Evolutionary conservation across 2,888 invertebrate genomes (phyloP).

Genomic region (Meganola albula): DNA sequence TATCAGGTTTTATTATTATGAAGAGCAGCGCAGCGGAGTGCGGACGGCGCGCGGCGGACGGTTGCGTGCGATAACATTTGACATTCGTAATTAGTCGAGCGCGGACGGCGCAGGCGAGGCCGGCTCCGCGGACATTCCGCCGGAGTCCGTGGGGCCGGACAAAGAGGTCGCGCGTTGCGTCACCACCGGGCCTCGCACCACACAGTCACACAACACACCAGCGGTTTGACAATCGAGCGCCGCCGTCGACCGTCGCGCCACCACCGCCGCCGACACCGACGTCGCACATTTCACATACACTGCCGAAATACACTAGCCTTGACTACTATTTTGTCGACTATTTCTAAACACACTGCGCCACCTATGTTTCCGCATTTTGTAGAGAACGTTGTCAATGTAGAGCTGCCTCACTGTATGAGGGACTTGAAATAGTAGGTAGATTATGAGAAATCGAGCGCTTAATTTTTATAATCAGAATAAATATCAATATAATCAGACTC

Average conservation of each 20-base stretch:
- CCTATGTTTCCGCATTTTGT: conserved; percentile 44
- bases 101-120: conserved; percentile 55
- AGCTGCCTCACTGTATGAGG: too few species aligned
- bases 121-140: conserved; percentile 57
- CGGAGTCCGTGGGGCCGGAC: conserved; percentile 62
- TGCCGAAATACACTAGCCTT: conserved; percentile 61
- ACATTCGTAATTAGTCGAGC: conserved; percentile 77
- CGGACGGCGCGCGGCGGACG: conserved; percentile 72
- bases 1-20: conserved; percentile 79
- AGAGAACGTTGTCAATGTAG: conserved; percentile 23
- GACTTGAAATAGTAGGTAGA: too few species aligned
- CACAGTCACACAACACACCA: conserved; percentile 17
- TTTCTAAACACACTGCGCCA: conserved; percentile 43
- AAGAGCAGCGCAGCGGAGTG: conserved; percentile 77
- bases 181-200: conserved; percentile 42
- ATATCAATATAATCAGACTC: conserved; percentile 23
- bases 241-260: conserved; percentile 26
- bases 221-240: conserved; percentile 35
- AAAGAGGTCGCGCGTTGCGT: conserved; percentile 76
- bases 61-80: conserved; percentile 78
- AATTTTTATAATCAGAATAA: conserved; percentile 21
- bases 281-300: conserved; percentile 50
- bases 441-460: too few species aligned
- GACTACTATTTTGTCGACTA: conserved; percentile 51
- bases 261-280: conserved; percentile 19